These are phyloP conservation scores for Achlya flavicornis DNA, from an alignment of 2,888 invertebrate genomes.

Conservation along the genomic window DNA sequence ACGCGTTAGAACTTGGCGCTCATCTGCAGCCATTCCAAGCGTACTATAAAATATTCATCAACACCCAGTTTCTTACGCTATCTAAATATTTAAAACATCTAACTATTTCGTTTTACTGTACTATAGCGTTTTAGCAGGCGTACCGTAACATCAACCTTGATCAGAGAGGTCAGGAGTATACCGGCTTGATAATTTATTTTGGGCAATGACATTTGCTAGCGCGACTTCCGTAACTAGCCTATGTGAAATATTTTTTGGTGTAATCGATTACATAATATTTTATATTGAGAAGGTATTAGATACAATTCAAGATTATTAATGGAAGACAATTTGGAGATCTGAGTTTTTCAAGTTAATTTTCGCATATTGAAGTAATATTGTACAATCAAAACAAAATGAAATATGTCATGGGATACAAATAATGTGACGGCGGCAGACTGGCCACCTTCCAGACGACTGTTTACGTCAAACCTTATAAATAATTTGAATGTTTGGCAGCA, in stretches of 20 bases:
- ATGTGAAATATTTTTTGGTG: too few species aligned
- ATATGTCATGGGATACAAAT: slow-evolving; percentile 23
- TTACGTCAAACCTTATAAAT: slow-evolving; percentile 69
- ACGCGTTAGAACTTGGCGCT: background rate
- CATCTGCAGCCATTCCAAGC: background rate
- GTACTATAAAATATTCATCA: slow-evolving; percentile 7
- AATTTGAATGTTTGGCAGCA: slow-evolving; percentile 57
- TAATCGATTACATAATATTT: too few species aligned
- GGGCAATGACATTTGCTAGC: background rate
- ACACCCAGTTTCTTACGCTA: background rate
- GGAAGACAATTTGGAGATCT: too few species aligned
- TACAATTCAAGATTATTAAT: too few species aligned
- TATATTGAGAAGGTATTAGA: too few species aligned
- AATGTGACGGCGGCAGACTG: slow-evolving; percentile 42
- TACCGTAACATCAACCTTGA: slow-evolving; percentile 9
- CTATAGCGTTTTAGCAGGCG: background rate
- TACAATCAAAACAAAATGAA: background rate
- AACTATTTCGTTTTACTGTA: background rate
- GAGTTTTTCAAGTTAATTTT: background rate
- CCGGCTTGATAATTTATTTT: slow-evolving; percentile 1
- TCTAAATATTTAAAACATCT: background rate
- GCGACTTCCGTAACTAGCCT: slow-evolving; percentile 3
- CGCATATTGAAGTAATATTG: background rate
- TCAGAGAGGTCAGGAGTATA: slow-evolving; percentile 8
- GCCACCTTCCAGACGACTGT: slow-evolving; percentile 53